Conservation (phyloP, 2,888 invertebrate species). For the Campoplex nolae region DNA sequence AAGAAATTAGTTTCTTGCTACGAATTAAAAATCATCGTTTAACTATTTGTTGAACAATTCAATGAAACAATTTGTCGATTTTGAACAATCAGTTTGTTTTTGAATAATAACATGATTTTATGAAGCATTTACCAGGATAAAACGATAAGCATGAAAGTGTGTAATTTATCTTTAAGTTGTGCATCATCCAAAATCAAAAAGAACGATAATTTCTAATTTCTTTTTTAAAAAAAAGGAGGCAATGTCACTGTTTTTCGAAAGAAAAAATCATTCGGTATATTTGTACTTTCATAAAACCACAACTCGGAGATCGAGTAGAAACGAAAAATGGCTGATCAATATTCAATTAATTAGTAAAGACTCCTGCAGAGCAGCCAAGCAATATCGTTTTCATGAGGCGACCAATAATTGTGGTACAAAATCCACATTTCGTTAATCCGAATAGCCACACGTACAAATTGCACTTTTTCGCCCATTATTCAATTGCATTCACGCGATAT, state of each 20-base stretch:
- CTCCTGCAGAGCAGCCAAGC: background rate
- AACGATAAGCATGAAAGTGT: background rate
- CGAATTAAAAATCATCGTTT: too few species aligned
- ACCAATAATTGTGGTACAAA: conserved; percentile 17
- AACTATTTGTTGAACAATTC: background rate
- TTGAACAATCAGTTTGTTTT: too few species aligned
- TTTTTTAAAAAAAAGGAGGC: background rate
- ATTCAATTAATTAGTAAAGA: background rate
- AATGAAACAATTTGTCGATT: too few species aligned
- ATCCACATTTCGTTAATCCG: conserved; percentile 15
- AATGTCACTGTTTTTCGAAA: background rate
- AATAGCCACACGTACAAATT: conserved; percentile 27
- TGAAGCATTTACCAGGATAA: background rate
- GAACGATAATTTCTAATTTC: background rate
- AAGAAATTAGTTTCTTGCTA: background rate
- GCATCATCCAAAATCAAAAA: background rate
- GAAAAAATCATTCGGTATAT: background rate
- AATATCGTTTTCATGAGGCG: conserved; percentile 22
- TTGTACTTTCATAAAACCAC: background rate
- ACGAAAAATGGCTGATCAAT: background rate
- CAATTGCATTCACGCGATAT: conserved; percentile 40
- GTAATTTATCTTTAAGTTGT: background rate
- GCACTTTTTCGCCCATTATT: conserved; percentile 20
- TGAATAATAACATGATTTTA: background rate
- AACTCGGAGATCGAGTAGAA: background rate